Evolutionary conservation across 1,140 invertebrate species (phyloP), one percentile per base, ranked within the genome.

Genomic region (Drosophila nigrodunni): DNA sequence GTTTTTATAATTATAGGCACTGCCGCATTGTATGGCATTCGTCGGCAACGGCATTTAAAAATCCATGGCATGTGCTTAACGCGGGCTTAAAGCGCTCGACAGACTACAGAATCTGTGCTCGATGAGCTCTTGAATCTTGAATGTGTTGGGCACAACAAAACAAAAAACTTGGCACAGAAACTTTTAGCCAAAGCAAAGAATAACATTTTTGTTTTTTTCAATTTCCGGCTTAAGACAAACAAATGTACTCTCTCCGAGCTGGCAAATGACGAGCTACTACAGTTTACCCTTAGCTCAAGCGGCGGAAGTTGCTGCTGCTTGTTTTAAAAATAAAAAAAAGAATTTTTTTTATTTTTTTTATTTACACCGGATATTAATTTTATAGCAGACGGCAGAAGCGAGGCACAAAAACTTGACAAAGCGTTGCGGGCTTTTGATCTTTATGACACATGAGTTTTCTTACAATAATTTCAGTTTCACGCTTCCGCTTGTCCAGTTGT

Each of bases 311-410:
- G 72, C 68, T 80, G 83, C 59, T 87, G 82, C 82, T 86, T 78
- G 76, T 79, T 87, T 69, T 5, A 82, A 88, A 87, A 87, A 57
- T 68, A 41, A 49, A 55, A 41, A 65, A 61, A 65, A 66, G 25
- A 41, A 61, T 68, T 65, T n/a, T n/a, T 77, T 77, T 79, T 82
- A 57, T 83, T 58, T 82, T 82, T 87, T 87, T 89, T 88, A 88
- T 88, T 88, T 88, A 89, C 83, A 88, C 83, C 83, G 83, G 83
- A 88, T 88, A 88, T 88, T 88, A 88, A 88, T 88, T 88, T 88
- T 88, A 88, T 88, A 88, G 80, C 77, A 88, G 83, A 67, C 67
- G 66, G 46, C 58, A 62, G 25, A 3, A 54, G 47, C 64, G 58
- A 77, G 71, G 67, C 64, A 72, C 78, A 65, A 55, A 49, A 67